phyloP scores from a whole-genome alignment of 2,113 vertebrate genomes.

The Origma solitaria region DNA sequence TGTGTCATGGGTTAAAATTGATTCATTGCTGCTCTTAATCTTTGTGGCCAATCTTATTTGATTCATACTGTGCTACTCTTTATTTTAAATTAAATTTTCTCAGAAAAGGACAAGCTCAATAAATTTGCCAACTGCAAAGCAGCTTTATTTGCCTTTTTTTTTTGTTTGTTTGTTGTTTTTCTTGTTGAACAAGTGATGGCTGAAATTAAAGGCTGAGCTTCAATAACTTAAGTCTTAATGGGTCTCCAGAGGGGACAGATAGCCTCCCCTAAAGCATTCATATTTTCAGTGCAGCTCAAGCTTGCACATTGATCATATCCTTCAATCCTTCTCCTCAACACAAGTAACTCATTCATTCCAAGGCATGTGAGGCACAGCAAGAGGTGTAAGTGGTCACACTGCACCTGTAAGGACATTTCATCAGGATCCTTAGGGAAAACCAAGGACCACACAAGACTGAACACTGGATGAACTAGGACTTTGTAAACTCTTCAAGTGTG shows the following conservation, averaged over 20 bases:
- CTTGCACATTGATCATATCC: neutral
- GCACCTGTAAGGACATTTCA: neutral
- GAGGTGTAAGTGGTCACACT: neutral
- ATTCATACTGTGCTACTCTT: neutral
- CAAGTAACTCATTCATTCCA: neutral
- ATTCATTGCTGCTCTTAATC: neutral
- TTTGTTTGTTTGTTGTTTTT: neutral
- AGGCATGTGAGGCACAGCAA: neutral
- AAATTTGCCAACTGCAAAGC: neutral
- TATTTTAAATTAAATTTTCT: conserved; percentile 31
- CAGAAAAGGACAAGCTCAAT: conserved; percentile 7
- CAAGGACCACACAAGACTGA: neutral
- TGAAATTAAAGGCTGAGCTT: conserved; percentile 5
- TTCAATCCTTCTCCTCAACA: neutral
- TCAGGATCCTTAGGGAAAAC: neutral
- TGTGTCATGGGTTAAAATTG: neutral
- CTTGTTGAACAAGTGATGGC: neutral
- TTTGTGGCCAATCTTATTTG: neutral
- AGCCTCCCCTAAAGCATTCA: neutral
- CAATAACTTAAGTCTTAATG: neutral
- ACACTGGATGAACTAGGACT: neutral
- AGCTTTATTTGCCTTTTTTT: neutral
- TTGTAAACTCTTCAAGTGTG: neutral
- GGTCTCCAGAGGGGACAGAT: neutral
- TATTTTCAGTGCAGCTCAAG: neutral